Base-by-base conservation (phyloP, 1,140 invertebrate species). In the Sitobion miscanthi region DNA sequence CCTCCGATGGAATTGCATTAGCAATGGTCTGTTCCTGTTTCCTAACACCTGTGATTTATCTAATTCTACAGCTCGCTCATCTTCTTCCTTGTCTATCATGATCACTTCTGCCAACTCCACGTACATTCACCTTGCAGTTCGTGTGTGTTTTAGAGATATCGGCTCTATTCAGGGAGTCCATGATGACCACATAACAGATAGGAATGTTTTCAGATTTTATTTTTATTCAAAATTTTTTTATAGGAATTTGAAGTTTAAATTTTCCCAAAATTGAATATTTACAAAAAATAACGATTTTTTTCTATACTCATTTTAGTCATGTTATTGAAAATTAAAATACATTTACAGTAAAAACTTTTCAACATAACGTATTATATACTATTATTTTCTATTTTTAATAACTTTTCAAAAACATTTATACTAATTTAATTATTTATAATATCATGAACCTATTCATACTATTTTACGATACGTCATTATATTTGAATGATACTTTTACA, bases 91-190 rank as follows among this genome's bases (percentile, higher is more conserved):
- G 3, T 77, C 62, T 30, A 25, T 57, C 8, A 57, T 8, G 23
- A 57, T 57, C 1, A 8, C 30, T 0, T 14, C 0, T 30, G 9
- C 9, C 9, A 62, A 1, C 2, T n/a, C 5, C 5, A 20, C 4
- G 1, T 20, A 20, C 4, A n/a, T 14, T 77, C 1, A 17, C n/a
- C 9, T n/a, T 9, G 4, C 62, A 14, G 5, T 14, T 14, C 3
- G 30, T n/a, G 4, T n/a, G 11, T 11, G 0, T n/a, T 14, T 11
- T 30, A 42, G 9, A 30, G 57, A 62, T 62, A 3, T 11, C n/a
- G 6, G 14, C 2, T n/a, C 11, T 14, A 30, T 69, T 69, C 4
- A 3, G 11, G 30, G 14, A 69, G 5, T 62, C 2, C 8, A 8
- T 5, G 30, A n/a, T 3, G 4, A n/a, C 30, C 30, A 69, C 30